Base-by-base conservation (phyloP, 92 coral and sea anemone genomes). In the Epizoanthus scotinus region DNA sequence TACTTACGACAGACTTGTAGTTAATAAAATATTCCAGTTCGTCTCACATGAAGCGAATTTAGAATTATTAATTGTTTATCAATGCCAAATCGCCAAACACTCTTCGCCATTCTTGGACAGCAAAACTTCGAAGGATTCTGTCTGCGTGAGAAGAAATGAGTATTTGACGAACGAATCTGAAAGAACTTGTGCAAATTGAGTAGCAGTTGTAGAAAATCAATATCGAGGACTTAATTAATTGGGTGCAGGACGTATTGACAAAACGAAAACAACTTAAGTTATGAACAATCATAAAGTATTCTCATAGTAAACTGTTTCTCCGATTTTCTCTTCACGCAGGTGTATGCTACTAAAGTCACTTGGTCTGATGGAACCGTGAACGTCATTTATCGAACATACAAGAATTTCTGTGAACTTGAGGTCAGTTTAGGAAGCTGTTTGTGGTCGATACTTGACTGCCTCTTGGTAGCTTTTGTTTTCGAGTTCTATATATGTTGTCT, bases 351-450 rank as follows among this genome's bases (percentile, higher is more conserved):
- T 29, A 85, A 88, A 59, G 91, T 85, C 8, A 88, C 89, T 10
- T 91, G 95, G 95, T 88, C 95, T 0, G 95, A 91, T 83, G 95
- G 95, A 1, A 89, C 89, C 0, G 92, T 91, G 1, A 91, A 91
- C 60, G 77, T 91, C 31, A 86, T 91, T 7, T 91, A 89, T 28
- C 68, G 95, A 63, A 73, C 90, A 53, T 91, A 91, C 70, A 86
- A 81, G 50, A 85, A 88, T 53, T 91, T 91, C 31, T 34, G 56
- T 20, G 83, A 85, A 19, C 69, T 91, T 40, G 86, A 85, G 92
- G 95, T 91, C 70, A 9, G 74, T 17, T 25, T 13, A 8, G 52
- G 52, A 47, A 75, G 15, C 10, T 14, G 20, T 49, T 73, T 47
- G 52, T 0, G 52, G 52, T 47, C 0, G 2, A 47, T 47, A 47